A percentile compares a stretch with the other conserved stretches of the same genome.
Evolutionary conservation across 1,140 invertebrate species (phyloP).

Genomic region (Thaumatotibia leucotreta): DNA sequence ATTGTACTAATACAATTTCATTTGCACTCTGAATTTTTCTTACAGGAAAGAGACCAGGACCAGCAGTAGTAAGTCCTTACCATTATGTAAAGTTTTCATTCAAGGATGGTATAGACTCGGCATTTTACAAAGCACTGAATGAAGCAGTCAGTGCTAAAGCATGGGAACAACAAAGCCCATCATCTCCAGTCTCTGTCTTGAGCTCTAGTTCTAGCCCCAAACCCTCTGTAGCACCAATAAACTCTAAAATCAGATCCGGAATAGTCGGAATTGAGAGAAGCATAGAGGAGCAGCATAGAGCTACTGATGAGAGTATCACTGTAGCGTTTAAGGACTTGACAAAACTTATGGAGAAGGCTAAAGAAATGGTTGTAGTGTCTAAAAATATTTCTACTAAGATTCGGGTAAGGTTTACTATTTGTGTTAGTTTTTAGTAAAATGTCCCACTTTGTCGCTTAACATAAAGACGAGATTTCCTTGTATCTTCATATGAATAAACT

Average conservation of each 20-base stretch:
- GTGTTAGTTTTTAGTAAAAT: background rate
- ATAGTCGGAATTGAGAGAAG: constrained; percentile 97
- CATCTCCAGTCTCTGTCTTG: constrained; percentile 35
- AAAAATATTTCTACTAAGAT: constrained; percentile 96
- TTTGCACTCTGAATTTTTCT: constrained; percentile 17
- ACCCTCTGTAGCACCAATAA: constrained; percentile 49
- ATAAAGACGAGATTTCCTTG: too few species aligned
- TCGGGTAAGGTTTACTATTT: constrained; percentile 77
- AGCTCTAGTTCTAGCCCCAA: constrained; percentile 36
- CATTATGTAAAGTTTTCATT: constrained; percentile 93
- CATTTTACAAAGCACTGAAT: constrained; percentile 82
- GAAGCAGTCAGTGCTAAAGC: constrained; percentile 79
- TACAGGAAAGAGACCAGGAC: constrained; percentile 84
- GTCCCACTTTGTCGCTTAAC: too few species aligned
- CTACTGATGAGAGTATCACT: constrained; percentile 93
- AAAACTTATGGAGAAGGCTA: constrained; percentile 96
- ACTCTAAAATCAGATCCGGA: constrained; percentile 87
- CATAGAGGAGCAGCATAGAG: constrained; percentile 92
- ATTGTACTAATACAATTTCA: too few species aligned
- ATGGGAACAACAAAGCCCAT: constrained; percentile 77
- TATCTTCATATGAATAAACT: too few species aligned
- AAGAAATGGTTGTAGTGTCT: constrained; percentile 97
- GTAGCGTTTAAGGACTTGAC: constrained; percentile 96
- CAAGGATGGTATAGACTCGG: constrained; percentile 86
- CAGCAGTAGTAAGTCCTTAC: constrained; percentile 82